A percentile compares a stretch with the other conserved stretches of the same genome.
phyloP scores from a whole-genome alignment of 2,888 invertebrate genomes.

The Malthinus flaveolus region DNA sequence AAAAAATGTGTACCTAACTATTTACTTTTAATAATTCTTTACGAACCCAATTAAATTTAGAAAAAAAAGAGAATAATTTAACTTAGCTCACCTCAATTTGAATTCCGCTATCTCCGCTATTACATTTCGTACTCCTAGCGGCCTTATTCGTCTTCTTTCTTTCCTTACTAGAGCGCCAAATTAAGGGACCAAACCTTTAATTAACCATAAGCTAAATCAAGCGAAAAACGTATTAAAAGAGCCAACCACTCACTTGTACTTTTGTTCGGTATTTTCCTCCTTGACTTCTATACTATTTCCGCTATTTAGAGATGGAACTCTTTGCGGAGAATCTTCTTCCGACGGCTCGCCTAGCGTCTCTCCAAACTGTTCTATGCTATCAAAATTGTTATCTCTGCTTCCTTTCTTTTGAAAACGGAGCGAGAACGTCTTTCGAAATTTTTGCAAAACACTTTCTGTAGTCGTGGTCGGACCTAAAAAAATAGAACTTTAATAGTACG shows the following conservation, averaged over 20 bases:
- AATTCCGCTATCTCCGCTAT: constrained; percentile 75
- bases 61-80: constrained; percentile 11
- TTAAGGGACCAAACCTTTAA: constrained; percentile 68
- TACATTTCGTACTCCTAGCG: constrained; percentile 70
- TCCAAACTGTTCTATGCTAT: constrained; percentile 47
- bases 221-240: background rate
- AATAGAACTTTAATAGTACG: background rate
- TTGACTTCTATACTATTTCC: constrained; percentile 34
- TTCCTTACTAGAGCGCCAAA: constrained; percentile 73
- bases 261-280: constrained; percentile 48
- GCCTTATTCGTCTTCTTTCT: constrained; percentile 68
- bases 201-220: background rate
- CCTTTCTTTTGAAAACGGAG: constrained; percentile 62
- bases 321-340: constrained; percentile 51
- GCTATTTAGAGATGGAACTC: constrained; percentile 40
- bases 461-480: constrained; percentile 33
- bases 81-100: constrained; percentile 61
- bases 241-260: constrained; percentile 45
- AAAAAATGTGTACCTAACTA: constrained; percentile 26
- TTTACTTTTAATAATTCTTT: constrained; percentile 7
- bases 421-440: constrained; percentile 72
- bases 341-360: constrained; percentile 47
- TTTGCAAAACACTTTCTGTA: constrained; percentile 66
- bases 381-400: constrained; percentile 54
- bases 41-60: constrained; percentile 10